These are phyloP conservation scores for Albula goreensis DNA, from an alignment of 2,113 vertebrate species.

Conservation along the genomic window DNA sequence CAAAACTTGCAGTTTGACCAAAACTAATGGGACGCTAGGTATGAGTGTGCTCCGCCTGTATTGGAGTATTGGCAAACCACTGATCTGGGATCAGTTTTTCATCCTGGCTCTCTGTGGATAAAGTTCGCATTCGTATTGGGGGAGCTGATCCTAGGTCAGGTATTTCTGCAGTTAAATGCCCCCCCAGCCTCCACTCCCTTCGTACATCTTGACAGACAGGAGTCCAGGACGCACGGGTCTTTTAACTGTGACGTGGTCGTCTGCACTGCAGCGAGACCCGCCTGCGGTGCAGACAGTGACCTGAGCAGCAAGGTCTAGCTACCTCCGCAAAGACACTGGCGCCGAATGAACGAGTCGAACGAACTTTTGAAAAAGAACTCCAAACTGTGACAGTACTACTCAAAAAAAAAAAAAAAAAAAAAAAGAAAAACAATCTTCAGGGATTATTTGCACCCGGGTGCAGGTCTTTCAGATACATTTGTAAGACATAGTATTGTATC, in stretches of 20 bases:
- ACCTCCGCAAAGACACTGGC: slow-evolving; percentile 61
- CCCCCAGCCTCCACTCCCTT: slow-evolving; percentile 37
- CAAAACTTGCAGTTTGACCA: background rate
- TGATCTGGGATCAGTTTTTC: no score
- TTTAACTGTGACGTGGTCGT: slow-evolving; percentile 64
- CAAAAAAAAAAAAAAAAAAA: slow-evolving; percentile 62
- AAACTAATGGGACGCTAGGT: no score
- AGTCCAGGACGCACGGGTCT: slow-evolving; percentile 67
- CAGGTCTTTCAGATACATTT: slow-evolving; percentile 84
- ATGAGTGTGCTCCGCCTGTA: no score
- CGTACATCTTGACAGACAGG: slow-evolving; percentile 47
- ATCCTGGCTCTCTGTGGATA: no score
- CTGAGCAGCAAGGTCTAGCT: slow-evolving; percentile 73
- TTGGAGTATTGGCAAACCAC: no score
- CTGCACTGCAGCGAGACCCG: slow-evolving; percentile 84
- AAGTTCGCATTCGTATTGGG: background rate
- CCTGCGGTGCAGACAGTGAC: slow-evolving; percentile 83
- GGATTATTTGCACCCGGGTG: slow-evolving; percentile 82
- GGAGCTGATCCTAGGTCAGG: background rate
- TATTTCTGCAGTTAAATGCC: slow-evolving; percentile 32
- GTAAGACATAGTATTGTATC: slow-evolving; percentile 93
- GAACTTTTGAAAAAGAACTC: slow-evolving; percentile 69
- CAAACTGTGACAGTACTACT: slow-evolving; percentile 86
- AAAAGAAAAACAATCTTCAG: slow-evolving; percentile 72
- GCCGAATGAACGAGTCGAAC: slow-evolving; percentile 53